These are phyloP conservation scores for Platypus cylindrus DNA, from an alignment of 2,888 invertebrate genomes.

Conservation along the genomic window DNA sequence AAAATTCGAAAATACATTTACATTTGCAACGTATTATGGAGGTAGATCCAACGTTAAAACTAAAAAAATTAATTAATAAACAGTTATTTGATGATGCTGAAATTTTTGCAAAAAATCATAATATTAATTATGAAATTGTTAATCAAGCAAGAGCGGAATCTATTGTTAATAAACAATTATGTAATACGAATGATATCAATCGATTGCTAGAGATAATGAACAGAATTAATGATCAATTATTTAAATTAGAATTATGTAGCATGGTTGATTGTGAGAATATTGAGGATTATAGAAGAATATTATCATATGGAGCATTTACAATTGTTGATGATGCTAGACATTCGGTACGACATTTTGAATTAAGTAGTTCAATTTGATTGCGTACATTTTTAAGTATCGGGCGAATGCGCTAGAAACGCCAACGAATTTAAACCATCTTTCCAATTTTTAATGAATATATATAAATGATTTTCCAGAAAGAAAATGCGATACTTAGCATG, in stretches of 20 bases:
- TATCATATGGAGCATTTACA: constrained; percentile 20
- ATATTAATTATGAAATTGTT: constrained; percentile 29
- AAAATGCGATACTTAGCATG: constrained; percentile 4
- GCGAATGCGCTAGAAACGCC: too few species aligned
- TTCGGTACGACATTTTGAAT: constrained; percentile 8
- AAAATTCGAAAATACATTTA: constrained; percentile 20
- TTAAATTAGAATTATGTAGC: constrained; percentile 35
- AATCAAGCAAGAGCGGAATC: constrained; percentile 35
- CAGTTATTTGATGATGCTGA: constrained; percentile 38
- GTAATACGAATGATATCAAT: constrained; percentile 28
- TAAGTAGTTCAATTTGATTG: too few species aligned
- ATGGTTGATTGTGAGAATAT: constrained; percentile 6
- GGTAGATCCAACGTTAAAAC: constrained; percentile 35
- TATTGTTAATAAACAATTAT: constrained; percentile 25
- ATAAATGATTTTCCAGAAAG: constrained; percentile 11
- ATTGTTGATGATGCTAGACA: constrained; percentile 9
- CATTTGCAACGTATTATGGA: constrained; percentile 30
- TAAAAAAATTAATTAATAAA: constrained; percentile 35
- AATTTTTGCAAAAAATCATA: constrained; percentile 29
- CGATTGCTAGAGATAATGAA: constrained; percentile 32
- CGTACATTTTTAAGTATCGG: too few species aligned
- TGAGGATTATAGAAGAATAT: constrained; percentile 20
- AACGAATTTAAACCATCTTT: too few species aligned
- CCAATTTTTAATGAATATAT: too few species aligned
- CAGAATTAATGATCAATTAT: constrained; percentile 33